phyloP scores from a whole-genome alignment of 2,888 invertebrate species.

The Caenorhabditis plicata region DNA sequence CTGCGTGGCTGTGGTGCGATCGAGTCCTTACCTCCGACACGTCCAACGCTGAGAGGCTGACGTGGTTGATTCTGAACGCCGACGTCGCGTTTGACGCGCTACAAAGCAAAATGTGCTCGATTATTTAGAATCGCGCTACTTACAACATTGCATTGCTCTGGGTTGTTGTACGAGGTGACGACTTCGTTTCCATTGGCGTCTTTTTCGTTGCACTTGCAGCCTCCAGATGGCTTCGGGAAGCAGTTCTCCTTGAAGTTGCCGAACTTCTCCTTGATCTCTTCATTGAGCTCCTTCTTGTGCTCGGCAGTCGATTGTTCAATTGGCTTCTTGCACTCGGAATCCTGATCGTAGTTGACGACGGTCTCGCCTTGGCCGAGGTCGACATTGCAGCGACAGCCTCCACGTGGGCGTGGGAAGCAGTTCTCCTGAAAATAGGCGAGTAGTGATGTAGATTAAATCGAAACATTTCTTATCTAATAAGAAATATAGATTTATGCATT shows the following conservation, averaged over 20 bases:
- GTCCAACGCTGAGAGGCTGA: conserved; percentile 18
- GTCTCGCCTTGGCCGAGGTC: conserved; percentile 49
- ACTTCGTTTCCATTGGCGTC: conserved; percentile 58
- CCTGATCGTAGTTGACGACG: conserved; percentile 37
- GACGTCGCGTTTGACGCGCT: conserved; percentile 39
- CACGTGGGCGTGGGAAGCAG: conserved; percentile 53
- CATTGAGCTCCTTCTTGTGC: conserved; percentile 58
- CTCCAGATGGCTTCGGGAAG: conserved; percentile 57
- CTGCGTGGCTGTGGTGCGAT: not conserved
- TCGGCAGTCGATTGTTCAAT: conserved; percentile 52
- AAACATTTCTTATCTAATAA: not conserved
- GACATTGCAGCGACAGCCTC: conserved; percentile 53
- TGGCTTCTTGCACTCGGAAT: conserved; percentile 45
- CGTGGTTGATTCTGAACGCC: conserved; percentile 17
- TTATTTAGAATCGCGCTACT: not conserved
- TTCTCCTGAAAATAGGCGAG: conserved; percentile 44
- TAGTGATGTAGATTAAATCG: no score
- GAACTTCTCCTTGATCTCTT: conserved; percentile 60
- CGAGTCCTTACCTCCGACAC: conserved; percentile 21
- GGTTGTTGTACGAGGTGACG: conserved; percentile 49
- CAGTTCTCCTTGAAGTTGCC: conserved; percentile 59
- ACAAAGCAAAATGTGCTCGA: not conserved
- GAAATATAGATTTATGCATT: no score
- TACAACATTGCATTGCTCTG: conserved; percentile 47
- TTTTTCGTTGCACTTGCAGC: conserved; percentile 62